Evolutionary conservation across 1,140 invertebrate species (phyloP), one percentile per base, ranked within the genome.

Genomic region (Linepithema humile): DNA sequence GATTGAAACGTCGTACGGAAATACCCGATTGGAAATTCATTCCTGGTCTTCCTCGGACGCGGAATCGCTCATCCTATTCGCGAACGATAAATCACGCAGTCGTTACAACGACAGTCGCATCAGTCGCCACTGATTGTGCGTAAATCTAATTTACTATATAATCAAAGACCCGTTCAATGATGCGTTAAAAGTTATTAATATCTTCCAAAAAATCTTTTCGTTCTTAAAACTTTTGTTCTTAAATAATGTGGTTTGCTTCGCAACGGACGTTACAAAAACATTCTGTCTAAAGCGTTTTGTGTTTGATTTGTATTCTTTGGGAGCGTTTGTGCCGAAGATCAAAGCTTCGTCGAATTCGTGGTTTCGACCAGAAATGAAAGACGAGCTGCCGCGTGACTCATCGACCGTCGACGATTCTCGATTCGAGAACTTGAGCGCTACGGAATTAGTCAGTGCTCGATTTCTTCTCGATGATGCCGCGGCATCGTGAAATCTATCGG

Each of bases 401-500:
- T 45, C 69, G 29, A 38, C 45, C 70, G 80, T 64, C 74, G 65
- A 55, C 64, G 73, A 84, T 53, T 86, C 72, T 60, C 59, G 23
- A 67, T 80, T 75, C 55, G 38, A 59, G 26, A 29, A 29, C 35
- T 40, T 12, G 53, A 29, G n/a, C 15, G 17, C 7, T 17, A 6
- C 15, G 62, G 12, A 23, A 23, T 86, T 72, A 80, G 64, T 82
- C 85, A 59, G 23, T 78, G 38, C 48, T n/a, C 35, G 43, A 64
- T 60, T 75, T 85, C 53, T 84, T 85, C 69, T 53, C 65, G 73
- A 65, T 48, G 40, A 67, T 15, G 67, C 9, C 20, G 10, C 59
- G 43, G 50, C 35, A 62, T 74, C 83, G 67, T 85, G 62, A 83
- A 85, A 85, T 83, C 82, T 80, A 86, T 88, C 85, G 85, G 80